Evolutionary conservation across 2,113 vertebrate genomes (phyloP).

Genomic region (Sylvilagus bachmani): DNA sequence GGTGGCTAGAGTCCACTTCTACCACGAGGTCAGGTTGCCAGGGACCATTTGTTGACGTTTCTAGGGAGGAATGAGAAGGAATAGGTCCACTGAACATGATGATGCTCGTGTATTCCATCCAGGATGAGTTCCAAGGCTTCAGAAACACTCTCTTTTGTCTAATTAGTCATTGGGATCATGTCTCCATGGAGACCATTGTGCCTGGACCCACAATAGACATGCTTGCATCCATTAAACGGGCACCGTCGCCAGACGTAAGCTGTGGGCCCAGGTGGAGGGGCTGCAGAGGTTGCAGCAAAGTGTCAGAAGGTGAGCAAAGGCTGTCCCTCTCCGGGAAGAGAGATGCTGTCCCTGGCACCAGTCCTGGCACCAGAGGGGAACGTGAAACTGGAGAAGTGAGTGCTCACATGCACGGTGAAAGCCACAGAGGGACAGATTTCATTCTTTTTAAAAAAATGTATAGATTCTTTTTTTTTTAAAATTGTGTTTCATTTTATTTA

Average conservation of each 20-base stretch:
- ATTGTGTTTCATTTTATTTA: no score
- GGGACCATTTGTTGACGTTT: slow-evolving; percentile 51
- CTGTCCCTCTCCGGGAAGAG: background rate
- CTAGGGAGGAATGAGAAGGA: slow-evolving; percentile 55
- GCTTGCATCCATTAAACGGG: slow-evolving; percentile 75
- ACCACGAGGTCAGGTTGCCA: background rate
- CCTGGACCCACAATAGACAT: slow-evolving; percentile 70
- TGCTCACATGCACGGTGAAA: fast-evolving
- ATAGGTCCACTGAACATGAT: slow-evolving; percentile 36
- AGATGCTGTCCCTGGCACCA: fast-evolving
- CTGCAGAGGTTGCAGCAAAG: background rate
- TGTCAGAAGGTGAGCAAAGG: background rate
- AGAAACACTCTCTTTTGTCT: slow-evolving; percentile 76
- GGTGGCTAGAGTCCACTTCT: background rate
- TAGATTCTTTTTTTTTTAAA: no score
- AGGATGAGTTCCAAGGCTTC: slow-evolving; percentile 63
- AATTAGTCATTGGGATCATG: slow-evolving; percentile 79
- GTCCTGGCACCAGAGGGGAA: background rate
- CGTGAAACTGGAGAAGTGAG: background rate
- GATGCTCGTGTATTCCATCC: background rate
- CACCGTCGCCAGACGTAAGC: slow-evolving; percentile 46
- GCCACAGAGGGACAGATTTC: background rate
- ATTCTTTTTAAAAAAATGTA: background rate
- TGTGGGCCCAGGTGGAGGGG: slow-evolving; percentile 31
- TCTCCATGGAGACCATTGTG: slow-evolving; percentile 82